Evolutionary conservation across 2,797 vertebrate species (phyloP).

Genomic region (Podargus strigoides): DNA sequence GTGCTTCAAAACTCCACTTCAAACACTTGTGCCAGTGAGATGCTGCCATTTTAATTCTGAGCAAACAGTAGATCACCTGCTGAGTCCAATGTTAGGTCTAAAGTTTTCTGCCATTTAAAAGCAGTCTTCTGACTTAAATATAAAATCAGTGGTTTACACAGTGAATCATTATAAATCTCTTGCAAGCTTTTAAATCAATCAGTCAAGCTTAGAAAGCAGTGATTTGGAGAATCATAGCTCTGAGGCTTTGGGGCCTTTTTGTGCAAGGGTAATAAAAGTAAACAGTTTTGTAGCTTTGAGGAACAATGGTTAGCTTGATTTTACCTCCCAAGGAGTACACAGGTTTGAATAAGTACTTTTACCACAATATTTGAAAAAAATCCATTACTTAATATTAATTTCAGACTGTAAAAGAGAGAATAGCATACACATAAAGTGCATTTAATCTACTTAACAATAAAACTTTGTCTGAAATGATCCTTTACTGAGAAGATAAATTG

Average conservation of each 20-base stretch:
- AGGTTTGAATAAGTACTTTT: conserved; percentile 55
- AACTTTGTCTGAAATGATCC: conserved; percentile 7
- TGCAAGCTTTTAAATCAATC: conserved; percentile 88
- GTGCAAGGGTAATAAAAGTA: conserved; percentile 73
- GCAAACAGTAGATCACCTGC: conserved; percentile 69
- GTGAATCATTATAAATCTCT: conserved; percentile 84
- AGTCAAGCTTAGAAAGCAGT: conserved; percentile 82
- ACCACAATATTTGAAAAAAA: neutral
- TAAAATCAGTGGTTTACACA: conserved; percentile 80
- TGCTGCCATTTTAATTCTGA: conserved; percentile 65
- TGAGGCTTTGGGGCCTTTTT: conserved; percentile 75
- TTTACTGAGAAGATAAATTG: conserved; percentile 14
- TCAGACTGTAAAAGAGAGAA: conserved; percentile 29
- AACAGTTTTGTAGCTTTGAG: conserved; percentile 78
- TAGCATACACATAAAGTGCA: neutral
- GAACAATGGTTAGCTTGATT: conserved; percentile 68
- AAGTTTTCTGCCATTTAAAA: conserved; percentile 76
- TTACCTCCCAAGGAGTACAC: conserved; percentile 58
- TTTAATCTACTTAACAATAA: conserved; percentile 45
- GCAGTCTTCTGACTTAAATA: conserved; percentile 73
- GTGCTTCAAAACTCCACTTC: conserved; percentile 50
- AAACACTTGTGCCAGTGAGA: conserved; percentile 60
- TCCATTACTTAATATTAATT: conserved; percentile 33
- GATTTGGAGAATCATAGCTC: conserved; percentile 80
- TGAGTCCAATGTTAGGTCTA: conserved; percentile 63